Base-by-base conservation (phyloP, 2,797 vertebrate species). In the Darevskia nairensis region DNA sequence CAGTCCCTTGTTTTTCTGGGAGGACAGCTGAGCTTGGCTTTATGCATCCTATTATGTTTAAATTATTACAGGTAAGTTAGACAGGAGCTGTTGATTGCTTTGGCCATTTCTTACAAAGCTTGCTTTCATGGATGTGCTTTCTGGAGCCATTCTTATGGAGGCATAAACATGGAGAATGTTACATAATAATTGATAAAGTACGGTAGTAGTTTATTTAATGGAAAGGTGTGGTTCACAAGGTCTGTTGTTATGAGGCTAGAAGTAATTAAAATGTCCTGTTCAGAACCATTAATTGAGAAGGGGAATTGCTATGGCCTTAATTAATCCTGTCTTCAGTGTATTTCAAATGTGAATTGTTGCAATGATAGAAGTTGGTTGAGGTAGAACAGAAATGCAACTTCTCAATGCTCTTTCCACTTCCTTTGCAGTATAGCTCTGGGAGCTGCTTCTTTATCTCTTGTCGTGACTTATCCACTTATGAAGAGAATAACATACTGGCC, bases 401-500 rank as follows among this genome's bases (percentile, higher is more conserved):
- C 71, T 74, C 21, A 84, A 6, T 3, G 9, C 21, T n/a, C 2
- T 69, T 32, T 32, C 89, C 93, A 39, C 44, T 81, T 85, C 41
- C 64, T 88, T 88, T 94, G 92, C 89, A 99, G 99, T 92, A 98
- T 99, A 35, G 89, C 96, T 89, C 96, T 99, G 84, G 98, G 98
- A 90, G 98, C 98, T 69, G 96, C 98, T 4, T 99, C 99, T 0
- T 94, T 99, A 74, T 97, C 96, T 72, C 97, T 99, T 39, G 98
- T 99, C 80, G 74, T 98, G 93, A 98, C 96, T 85, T 99, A 99
- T 88, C 99, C 98, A 0, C 95, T 99, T 88, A 99, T 99, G 98
- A 99, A 99, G 96, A 98, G 98, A 96, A 95, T 99, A 95, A 99
- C 98, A 0, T 98, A 99, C 41, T 99, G 99, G 98, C 98, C 99